Evolutionary conservation across 2,113 vertebrate species (phyloP).

Genomic region (Philantomba maxwellii): DNA sequence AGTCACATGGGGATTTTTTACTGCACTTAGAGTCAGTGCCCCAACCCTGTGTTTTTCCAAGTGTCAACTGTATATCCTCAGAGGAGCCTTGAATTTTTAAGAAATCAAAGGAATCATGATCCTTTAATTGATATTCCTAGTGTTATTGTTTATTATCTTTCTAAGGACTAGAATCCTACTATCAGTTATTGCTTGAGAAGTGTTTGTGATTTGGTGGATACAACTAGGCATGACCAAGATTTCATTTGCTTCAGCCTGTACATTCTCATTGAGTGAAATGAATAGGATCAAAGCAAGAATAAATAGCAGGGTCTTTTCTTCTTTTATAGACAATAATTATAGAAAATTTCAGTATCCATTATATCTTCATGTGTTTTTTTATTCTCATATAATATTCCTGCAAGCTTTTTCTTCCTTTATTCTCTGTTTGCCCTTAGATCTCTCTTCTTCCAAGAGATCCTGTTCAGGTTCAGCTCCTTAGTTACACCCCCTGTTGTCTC

Average conservation of each 20-base stretch:
- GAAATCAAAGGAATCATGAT: background rate
- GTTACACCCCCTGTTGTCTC: background rate
- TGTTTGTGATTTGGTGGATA: background rate
- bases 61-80: background rate
- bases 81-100: background rate
- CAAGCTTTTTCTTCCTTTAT: background rate
- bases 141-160: conserved; percentile 9
- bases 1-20: background rate
- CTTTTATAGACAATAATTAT: background rate
- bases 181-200: background rate
- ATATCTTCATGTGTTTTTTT: background rate
- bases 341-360: background rate
- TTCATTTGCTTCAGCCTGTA: background rate
- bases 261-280: background rate
- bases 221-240: background rate
- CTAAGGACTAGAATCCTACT: background rate
- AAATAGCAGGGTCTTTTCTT: background rate
- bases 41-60: background rate
- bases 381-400: background rate
- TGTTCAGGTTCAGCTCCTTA: background rate
- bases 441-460: conserved; percentile 3
- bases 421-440: background rate
- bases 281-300: background rate
- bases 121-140: background rate
- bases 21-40: background rate